Conservation (phyloP, 2,113 vertebrate genomes). For the Pluvialis apricaria region DNA sequence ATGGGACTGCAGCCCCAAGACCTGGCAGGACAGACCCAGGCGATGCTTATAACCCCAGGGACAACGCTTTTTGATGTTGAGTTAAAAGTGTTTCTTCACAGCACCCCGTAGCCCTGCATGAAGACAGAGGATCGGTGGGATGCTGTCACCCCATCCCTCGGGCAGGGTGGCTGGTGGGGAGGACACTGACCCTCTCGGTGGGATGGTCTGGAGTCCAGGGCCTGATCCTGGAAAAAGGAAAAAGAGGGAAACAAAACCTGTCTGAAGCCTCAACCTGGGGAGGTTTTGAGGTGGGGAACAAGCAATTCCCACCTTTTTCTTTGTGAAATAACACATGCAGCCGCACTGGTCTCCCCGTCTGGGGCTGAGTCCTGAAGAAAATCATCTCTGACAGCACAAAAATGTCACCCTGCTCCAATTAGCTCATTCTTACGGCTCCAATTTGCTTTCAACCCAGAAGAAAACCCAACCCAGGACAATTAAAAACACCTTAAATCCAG, state of each 20-base stretch:
- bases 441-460: not conserved
- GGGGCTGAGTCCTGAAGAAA: not conserved
- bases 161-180: not conserved
- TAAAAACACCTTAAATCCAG: not conserved
- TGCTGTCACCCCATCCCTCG: fast-evolving
- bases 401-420: not conserved
- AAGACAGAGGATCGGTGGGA: not conserved
- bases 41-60: fast-evolving
- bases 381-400: not conserved
- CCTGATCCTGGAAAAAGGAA: not conserved
- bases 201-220: not conserved
- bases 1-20: fast-evolving
- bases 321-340: not conserved
- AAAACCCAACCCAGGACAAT: not conserved
- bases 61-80: not conserved
- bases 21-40: not conserved
- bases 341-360: not conserved
- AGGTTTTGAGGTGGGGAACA: not conserved
- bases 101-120: fast-evolving
- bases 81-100: not conserved
- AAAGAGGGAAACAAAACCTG: not conserved
- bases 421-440: not conserved
- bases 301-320: not conserved
- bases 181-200: not conserved
- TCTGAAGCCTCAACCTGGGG: not conserved